Evolutionary conservation across 2,113 vertebrate species (phyloP), one percentile per base, ranked within the genome.

Genomic region (Malurus cyaneus): DNA sequence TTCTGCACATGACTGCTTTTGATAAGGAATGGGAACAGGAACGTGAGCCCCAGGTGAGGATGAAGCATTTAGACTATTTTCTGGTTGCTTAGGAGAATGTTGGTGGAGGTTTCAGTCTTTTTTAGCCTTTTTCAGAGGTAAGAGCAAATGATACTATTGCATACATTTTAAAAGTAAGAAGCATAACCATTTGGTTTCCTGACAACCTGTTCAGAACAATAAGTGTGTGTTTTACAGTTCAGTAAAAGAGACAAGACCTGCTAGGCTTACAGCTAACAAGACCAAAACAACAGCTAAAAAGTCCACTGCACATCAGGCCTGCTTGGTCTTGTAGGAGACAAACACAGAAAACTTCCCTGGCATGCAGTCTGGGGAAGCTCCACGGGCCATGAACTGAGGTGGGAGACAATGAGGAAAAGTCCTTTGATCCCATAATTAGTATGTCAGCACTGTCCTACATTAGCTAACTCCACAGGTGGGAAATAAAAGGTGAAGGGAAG

Each of bases 1-100:
- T 70, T 92, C 88, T 73, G 62, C 92, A 95, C 54, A 44, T 57
- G 79, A 62, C 71, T 86, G 71, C 76, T 93, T 91, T 83, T 90
- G 85, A 70, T 77, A 47, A 21, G 47, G 71, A 91, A 77, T 39
- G 34, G 50, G 50, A 85, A 50, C 39, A 86, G 32, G 57, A 61
- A 66, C 3, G 12, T 5, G 17, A 49, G 74, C 77, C 69, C 53
- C 24, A 74, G 53, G 77, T 86, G 42, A 77, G 52, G 34, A 64
- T 32, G 24, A 88, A 86, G 29, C 53, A 46, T 92, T 89, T 57
- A 80, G 47, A 92, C n/a, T 41, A 29, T 86, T 74, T 95, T 80
- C 72, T 62, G 6, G 15, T 80, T 83, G 59, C 73, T 92, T 56
- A 67, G 18, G 74, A 65, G 34, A 53, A 39, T 32, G 18, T 31